These are phyloP conservation scores for Platichthys flesus DNA, from an alignment of 2,113 vertebrate genomes.

Conservation along the genomic window DNA sequence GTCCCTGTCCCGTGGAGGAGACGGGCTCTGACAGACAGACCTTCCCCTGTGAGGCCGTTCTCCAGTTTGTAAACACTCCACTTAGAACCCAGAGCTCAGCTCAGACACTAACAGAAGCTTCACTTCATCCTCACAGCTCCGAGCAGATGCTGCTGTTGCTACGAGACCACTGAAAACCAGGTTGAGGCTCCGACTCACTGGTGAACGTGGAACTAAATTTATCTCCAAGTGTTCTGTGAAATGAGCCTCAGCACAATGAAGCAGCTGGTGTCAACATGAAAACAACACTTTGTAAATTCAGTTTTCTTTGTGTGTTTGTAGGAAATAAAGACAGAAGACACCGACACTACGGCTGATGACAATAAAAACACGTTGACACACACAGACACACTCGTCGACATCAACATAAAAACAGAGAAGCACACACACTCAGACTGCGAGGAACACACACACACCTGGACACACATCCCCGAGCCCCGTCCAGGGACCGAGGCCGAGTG, in stretches of 20 bases:
- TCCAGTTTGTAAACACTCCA: no score
- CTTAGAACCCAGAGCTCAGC: no score
- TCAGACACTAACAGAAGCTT: background rate
- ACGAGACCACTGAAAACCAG: slow-evolving; percentile 34
- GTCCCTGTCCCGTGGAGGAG: no score
- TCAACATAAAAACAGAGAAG: slow-evolving; percentile 13
- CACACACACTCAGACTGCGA: slow-evolving; percentile 12
- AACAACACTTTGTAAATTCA: background rate
- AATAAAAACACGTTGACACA: rapidly evolving
- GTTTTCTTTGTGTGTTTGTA: slow-evolving; percentile 2
- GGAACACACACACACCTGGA: slow-evolving; percentile 56
- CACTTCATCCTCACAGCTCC: background rate
- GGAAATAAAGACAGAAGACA: slow-evolving; percentile 41
- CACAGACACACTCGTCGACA: background rate
- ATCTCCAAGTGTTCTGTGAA: slow-evolving; percentile 3
- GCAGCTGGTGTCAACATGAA: background rate
- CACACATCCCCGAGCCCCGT: background rate
- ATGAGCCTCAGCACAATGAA: background rate
- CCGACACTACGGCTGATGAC: background rate
- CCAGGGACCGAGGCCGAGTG: slow-evolving; percentile 83
- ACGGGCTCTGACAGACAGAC: no score
- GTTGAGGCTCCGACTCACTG: background rate
- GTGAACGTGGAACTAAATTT: slow-evolving; percentile 47
- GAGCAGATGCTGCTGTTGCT: slow-evolving; percentile 51
- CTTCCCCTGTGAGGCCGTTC: no score